Base-by-base conservation (phyloP, 1,140 invertebrate species). In the Drosophila ercepeae region DNA sequence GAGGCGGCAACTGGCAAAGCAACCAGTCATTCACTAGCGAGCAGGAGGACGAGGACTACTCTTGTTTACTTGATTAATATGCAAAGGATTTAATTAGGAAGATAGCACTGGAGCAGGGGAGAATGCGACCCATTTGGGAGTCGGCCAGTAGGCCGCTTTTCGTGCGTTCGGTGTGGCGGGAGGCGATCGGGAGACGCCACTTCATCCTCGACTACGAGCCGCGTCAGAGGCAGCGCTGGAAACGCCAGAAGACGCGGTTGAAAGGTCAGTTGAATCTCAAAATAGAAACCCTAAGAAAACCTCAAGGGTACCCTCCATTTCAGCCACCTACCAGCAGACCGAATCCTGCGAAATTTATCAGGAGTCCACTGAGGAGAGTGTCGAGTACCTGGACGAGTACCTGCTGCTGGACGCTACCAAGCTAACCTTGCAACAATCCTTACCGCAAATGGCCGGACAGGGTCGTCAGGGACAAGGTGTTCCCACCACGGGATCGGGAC, bases 151-250 rank as follows among this genome's bases (percentile, higher is more conserved):
- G 90, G 29, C 90, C 90, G 44, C 45, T 91, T 44, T 91, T 91
- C 55, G 88, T 91, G 55, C 88, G 88, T 45, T 91, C 90, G 23
- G 89, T 90, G 65, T 91, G 90, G 90, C 34, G 84, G 49, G 89
- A 91, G 59, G 55, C 64, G 13, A 82, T 67, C 54, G 69, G 74
- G 3, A 68, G 89, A 7, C 59, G 90, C 9, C 90, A 91, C 63
- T 91, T 91, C 29, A 90, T 91, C 67, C 76, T 91, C 50, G 90
- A 91, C 53, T 91, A 91, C 74, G 77, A 91, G 60, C 88, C 83
- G 16, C 71, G 75, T 18, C 73, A 90, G 51, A 70, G 72, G 16
- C 78, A 86, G 32, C 75, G 79, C 11, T 83, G 78, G 73, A 74
- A 77, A 42, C 75, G 73, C 5, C 79, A 86, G 9, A 81, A 53